Evolutionary conservation across 2,113 vertebrate genomes (phyloP), one percentile per base, ranked within the genome.

Genomic region (Spea bombifrons): DNA sequence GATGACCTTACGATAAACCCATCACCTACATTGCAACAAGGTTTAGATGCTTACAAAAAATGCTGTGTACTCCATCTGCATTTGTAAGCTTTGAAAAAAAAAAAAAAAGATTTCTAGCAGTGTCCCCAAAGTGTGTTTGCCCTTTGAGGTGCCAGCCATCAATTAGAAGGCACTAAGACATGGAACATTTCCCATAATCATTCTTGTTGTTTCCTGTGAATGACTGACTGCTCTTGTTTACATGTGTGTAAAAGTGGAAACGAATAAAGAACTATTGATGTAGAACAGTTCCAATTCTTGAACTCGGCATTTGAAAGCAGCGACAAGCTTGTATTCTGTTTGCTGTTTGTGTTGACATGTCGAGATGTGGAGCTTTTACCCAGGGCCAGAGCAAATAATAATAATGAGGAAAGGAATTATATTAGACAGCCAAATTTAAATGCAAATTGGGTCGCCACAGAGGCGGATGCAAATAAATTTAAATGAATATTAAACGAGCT

Each of bases 341-440:
- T 73, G 77, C 77, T 79, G 64, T 73, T 78, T 73, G 50, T 79
- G 77, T 79, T 79, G 77, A 79, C 77, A 79, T 50, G 47, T 59
- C 5, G 71, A 72, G 48, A 79, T 73, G 77, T 73, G 57, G 63
- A 79, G 71, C 49, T 79, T 79, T 79, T 72, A 79, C 77, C 77
- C 77, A 67, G 70, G 77, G 63, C 77, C 70, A 73, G 77, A 79
- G 70, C 77, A 79, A 79, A 79, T 79, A 79, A 79, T 79, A 79
- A 79, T 79, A 79, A 79, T 79, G 77, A 79, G 71, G 70, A 79
- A 66, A 79, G 77, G 77, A 79, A 79, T 79, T 79, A 79, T 79
- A 79, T 73, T 73, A 79, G 77, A 79, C 77, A 79, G 77, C 65
- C 77, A 79, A 73, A 79, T 79, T 79, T 79, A 79, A 79, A 79